Conservation (phyloP, 2,888 invertebrate genomes). For the Zygothrica quintamaculata region DNA sequence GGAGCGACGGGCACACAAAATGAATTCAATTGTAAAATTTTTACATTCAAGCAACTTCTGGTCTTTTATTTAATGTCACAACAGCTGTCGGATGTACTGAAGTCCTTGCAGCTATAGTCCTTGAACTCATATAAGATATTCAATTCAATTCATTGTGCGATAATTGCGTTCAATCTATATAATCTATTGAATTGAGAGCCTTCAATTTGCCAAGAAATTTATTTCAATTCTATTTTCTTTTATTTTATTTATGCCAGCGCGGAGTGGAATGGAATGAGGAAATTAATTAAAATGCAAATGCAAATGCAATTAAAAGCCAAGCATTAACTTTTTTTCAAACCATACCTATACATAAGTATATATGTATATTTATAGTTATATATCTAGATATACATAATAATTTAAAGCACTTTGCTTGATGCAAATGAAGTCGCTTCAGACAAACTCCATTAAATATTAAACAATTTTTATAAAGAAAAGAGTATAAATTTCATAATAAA, state of each 20-base stretch:
- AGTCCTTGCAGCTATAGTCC: not conserved
- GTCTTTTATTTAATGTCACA: constrained; percentile 36
- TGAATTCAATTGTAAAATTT: constrained; percentile 66
- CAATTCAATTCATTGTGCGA: constrained; percentile 59
- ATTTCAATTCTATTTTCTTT: too few relatives aligned
- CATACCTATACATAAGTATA: not conserved
- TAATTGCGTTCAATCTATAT: constrained; percentile 62
- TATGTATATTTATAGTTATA: too few relatives aligned
- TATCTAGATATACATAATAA: too few relatives aligned
- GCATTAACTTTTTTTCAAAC: constrained; percentile 9
- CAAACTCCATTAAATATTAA: too few relatives aligned
- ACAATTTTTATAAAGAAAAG: too few relatives aligned
- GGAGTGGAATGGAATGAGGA: constrained; percentile 38
- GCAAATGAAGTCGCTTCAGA: constrained; percentile 46
- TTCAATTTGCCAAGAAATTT: too few relatives aligned
- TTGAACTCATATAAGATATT: constrained; percentile 13
- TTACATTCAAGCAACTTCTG: constrained; percentile 27
- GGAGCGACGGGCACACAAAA: constrained; percentile 16
- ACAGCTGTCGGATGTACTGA: constrained; percentile 47
- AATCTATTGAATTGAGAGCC: not conserved
- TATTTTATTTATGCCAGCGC: not conserved
- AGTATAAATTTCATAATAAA: too few relatives aligned
- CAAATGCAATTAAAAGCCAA: constrained; percentile 60
- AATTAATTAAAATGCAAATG: constrained; percentile 75
- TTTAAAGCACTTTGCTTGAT: constrained; percentile 24